Evolutionary conservation across 2,797 vertebrate species (phyloP), one percentile per base, ranked within the genome.

Genomic region (Ceryle rudis): DNA sequence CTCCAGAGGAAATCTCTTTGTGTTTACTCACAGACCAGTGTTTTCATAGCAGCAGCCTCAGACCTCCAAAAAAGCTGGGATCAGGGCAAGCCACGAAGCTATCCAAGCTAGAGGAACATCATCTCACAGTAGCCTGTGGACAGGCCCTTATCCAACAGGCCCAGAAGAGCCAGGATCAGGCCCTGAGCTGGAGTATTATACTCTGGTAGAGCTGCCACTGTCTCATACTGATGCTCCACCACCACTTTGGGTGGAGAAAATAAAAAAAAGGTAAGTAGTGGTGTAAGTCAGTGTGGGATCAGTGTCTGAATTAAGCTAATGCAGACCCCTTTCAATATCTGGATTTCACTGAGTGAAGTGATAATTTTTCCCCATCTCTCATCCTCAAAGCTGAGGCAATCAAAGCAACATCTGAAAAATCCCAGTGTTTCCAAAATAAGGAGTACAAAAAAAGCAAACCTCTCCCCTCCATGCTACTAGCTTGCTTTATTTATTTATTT

Each of bases 1-100:
- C 14, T 71, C 70, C 44, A 60, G 47, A 55, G 47, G 8, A 67
- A 83, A 49, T 9, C 9, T 20, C 42, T 70, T 41, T 58, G 14
- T 20, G 6, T 52, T 54, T 28, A 57, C 19, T 51, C 60, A 29
- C 0, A 1, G 29, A 44, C 2, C 29, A 23, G 15, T 0, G 0
- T 81, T 81, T 73, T 46, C 62, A 37, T 0, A 66, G 70, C 55
- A 85, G 49, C 49, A 44, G 60, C 35, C 52, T 82, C 54, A 74
- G 41, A 78, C 10, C 8, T 89, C 86, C 9, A 8, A 25, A 46
- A 55, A 60, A 44, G 13, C 2, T 39, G 20, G 11, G 26, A 9
- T 54, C 19, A 25, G 29, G 21, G 21, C 16, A 71, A 88, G n/a
- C 6, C 8, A 1, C 11, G 71, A 70, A 90, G 54, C 8, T 74